Base-by-base conservation (phyloP, 1,140 invertebrate genomes). In the Temnothorax nylanderi region DNA sequence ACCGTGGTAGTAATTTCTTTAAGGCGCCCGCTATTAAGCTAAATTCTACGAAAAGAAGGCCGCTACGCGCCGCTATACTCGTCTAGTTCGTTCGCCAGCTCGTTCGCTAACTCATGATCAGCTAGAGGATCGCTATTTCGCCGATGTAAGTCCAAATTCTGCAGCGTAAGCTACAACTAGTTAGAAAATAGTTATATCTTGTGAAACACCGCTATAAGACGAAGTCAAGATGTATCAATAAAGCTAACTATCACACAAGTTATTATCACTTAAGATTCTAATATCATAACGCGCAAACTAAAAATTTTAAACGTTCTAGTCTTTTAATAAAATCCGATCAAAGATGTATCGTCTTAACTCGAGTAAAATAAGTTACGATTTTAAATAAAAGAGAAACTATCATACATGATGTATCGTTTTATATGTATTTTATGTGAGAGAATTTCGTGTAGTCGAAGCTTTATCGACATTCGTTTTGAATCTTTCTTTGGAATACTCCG, bases 1-100 rank as follows among this genome's bases (percentile, higher is more conserved):
- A 65, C 67, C 84, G 58, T 65, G 49, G 71, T 60, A 44, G 89
- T 88, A 88, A 90, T 90, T 90, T 91, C 87, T 91, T 88, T 88
- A 88, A 90, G 82, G 87, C 72, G 74, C n/a, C 60, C 37, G 44
- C 71, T 65, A 86, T 90, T 90, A 74, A 67, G 65, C 47, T 87
- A 87, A 87, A 81, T 60, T 84, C n/a, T 49, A n/a, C 69, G 80
- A 71, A 49, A 84, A 84, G 41, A 54, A 75, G 69, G 65, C 47
- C 47, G 44, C 26, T 26, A 26, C 51, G 37, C 54, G 21, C 47
- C n/a, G 62, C 65, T 26, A 26, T 26, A 26, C 26, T 72, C 49
- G 37, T 72, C 49, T 51, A 51, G 37, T 26, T 26, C 60, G 60
- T 78, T 47, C 65, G 64, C 49, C 37, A 51, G 37, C 18, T 26